Evolutionary conservation across 2,113 vertebrate species (phyloP).

Genomic region (Thunnus thynnus): DNA sequence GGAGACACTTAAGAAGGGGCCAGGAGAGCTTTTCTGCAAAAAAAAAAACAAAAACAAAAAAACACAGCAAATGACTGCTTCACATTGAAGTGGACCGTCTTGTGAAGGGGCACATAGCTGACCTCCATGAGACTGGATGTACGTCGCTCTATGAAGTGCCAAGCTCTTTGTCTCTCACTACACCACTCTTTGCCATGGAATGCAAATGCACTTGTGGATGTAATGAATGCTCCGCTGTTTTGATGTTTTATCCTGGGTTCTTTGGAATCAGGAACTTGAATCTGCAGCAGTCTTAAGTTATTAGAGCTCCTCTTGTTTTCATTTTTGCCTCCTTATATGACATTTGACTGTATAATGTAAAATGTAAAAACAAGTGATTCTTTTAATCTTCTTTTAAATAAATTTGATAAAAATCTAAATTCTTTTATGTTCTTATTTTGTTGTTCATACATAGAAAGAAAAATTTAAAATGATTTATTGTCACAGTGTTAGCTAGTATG

Average conservation of each 20-base stretch:
- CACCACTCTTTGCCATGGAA: conserved; percentile 63
- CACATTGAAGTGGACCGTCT: conserved; percentile 87
- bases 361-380: conserved; percentile 78
- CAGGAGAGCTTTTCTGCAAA: conserved; percentile 56
- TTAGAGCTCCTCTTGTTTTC: conserved; percentile 70
- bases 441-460: background rate
- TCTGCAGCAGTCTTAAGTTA: conserved; percentile 85
- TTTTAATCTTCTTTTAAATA: conserved; percentile 87
- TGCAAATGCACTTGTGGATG: conserved; percentile 74
- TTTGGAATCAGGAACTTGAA: conserved; percentile 77
- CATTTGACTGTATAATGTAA: conserved; percentile 72
- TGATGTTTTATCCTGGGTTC: conserved; percentile 63
- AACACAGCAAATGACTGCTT: conserved; percentile 81
- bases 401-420: conserved; percentile 72
- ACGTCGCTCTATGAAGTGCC: conserved; percentile 83
- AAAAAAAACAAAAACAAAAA: conserved; percentile 30
- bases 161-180: conserved; percentile 71
- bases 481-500: too few species aligned
- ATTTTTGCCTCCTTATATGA: conserved; percentile 74
- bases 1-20: conserved; percentile 64
- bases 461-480: background rate
- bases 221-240: conserved; percentile 56
- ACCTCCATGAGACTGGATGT: conserved; percentile 80
- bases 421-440: background rate
- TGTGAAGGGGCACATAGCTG: conserved; percentile 70